Evolutionary conservation across 2,797 vertebrate species (phyloP), one percentile per base, ranked within the genome.

Genomic region (Sparus aurata): DNA sequence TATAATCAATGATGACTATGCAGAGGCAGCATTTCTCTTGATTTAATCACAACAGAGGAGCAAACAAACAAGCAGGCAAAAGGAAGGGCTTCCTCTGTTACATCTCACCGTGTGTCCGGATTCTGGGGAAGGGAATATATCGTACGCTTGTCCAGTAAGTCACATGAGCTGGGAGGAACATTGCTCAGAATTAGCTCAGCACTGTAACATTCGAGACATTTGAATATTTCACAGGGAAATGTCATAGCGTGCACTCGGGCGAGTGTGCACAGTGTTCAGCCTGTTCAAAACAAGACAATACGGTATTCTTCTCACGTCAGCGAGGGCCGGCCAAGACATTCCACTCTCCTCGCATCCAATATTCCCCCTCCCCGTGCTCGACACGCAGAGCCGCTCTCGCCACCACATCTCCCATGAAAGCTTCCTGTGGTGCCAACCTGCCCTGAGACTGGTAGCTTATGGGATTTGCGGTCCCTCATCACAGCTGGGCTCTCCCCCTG

Each of bases 401-500:
- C 83, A 0, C 57, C 83, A 16, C 74, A n/a, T 84, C 79, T 79
- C 75, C 75, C 25, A 58, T 79, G 82, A 84, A 79, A 88, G 89
- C 82, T 84, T 91, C 87, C 87, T 62, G 90, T 18, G 66, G 87
- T 75, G 87, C 77, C 85, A 68, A 82, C 79, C 82, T 68, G 85
- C 83, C 76, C 83, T 65, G 70, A 89, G 80, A 90, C 85, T 76
- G 77, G 79, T 87, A 86, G 84, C 85, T 93, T 91, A 91, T 85
- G 85, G 87, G 90, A 86, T 91, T 81, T 84, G 81, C 4, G 61
- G 85, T 87, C 79, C 83, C 85, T 87, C 90, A 91, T 92, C 90
- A 89, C 89, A 86, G 88, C 85, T 85, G 83, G 85, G 66, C 80
- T 89, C 83, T 81, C 71, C 73, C 78, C 57, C 85, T 87, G 83